Conservation (phyloP, 2,888 invertebrate species). For the Apamea crenata region DNA sequence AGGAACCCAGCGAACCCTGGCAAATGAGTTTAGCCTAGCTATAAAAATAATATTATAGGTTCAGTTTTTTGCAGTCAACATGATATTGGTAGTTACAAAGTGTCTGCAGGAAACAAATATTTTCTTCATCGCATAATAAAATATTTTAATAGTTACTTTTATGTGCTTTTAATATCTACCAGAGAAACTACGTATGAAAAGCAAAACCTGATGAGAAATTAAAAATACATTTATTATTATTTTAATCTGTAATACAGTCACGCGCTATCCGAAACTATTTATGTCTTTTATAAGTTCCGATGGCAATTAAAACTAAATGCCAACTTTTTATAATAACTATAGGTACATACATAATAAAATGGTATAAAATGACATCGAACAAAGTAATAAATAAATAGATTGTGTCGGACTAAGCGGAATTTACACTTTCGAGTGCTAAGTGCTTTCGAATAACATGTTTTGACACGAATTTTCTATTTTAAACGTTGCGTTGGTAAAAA, state of each 20-base stretch:
- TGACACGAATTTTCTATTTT: neutral
- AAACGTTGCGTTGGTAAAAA: neutral
- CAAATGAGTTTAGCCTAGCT: neutral
- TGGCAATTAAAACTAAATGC: slow-evolving; percentile 47
- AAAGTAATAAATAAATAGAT: slow-evolving; percentile 6
- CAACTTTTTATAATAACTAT: slow-evolving; percentile 20
- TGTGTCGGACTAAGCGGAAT: slow-evolving; percentile 24
- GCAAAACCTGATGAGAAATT: neutral
- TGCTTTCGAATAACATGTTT: neutral
- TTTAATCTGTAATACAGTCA: slow-evolving; percentile 32
- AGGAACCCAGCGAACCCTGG: neutral
- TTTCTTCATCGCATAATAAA: neutral
- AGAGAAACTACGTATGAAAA: neutral
- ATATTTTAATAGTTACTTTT: neutral
- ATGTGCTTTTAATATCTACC: neutral
- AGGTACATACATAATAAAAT: neutral
- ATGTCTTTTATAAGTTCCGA: slow-evolving; percentile 30
- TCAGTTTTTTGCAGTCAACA: neutral
- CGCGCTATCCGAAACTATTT: slow-evolving; percentile 30
- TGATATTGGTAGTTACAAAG: neutral
- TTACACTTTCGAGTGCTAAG: slow-evolving; percentile 5
- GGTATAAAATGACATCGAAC: neutral
- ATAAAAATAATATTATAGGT: neutral
- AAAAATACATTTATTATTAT: slow-evolving; percentile 10
- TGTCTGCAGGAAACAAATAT: neutral